Evolutionary conservation across 2,113 vertebrate genomes (phyloP), one percentile per base, ranked within the genome.

Genomic region (Nothobranchius furzeri): DNA sequence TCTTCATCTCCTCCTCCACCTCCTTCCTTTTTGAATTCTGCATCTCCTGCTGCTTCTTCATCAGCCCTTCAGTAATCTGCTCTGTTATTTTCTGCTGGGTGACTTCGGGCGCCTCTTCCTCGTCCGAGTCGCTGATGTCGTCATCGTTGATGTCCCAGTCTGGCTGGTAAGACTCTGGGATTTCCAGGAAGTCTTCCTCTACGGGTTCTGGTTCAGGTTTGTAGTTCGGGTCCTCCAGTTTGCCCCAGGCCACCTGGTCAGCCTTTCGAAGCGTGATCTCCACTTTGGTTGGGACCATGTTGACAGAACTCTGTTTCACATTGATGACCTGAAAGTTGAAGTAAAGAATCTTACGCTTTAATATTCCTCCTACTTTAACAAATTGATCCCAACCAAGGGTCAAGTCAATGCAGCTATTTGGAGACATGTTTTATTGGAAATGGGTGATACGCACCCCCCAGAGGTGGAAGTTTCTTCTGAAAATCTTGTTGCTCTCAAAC

Each of bases 261-360:
- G 88, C 93, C 85, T 99, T 99, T 57, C 79, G 76, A 68, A 99
- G 92, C 0, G 60, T 85, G 73, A 99, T 92, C 90, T 99, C 98
- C 77, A 97, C 95, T 90, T 98, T 98, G 80, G 95, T 91, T 1
- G 96, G 94, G 55, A 95, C 90, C 94, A 98, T 92, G 87, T 73
- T 95, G 64, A 96, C 94, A 3, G 86, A 91, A 85, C 97, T 96
- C 58, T 88, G 89, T 17, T 92, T 87, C 15, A 93, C 75, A 0
- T 93, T 56, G 0, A 96, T 88, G 79, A 96, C 95, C 98, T 99
- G 73, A 14, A 12, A 48, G 47, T 48, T 11, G 15, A 13, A 13
- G 15, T 2, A 48, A n/a, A 48, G 15, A 8, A 6, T 14, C 12
- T 7, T 30, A 30, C 4, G 30, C 3, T 30, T 30, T 30, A 30